These are phyloP conservation scores for Myiotriccus ornatus DNA, from an alignment of 2,797 vertebrate species.

Conservation along the genomic window DNA sequence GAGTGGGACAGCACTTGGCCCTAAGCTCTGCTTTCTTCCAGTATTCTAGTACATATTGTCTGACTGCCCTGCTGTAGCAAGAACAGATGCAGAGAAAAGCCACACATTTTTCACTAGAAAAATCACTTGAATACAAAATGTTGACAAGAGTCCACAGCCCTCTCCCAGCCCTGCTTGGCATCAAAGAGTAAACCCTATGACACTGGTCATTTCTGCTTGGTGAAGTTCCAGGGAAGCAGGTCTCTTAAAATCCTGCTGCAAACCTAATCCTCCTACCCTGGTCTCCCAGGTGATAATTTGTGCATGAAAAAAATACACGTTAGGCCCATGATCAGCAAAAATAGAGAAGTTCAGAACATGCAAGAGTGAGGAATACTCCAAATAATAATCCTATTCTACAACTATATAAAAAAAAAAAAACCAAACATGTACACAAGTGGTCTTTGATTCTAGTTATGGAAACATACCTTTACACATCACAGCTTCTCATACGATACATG, in stretches of 20 bases:
- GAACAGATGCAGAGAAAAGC: neutral
- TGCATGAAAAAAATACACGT: neutral
- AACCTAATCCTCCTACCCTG: neutral
- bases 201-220: neutral
- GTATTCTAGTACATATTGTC: neutral
- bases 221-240: fast-evolving
- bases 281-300: neutral
- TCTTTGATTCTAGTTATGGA: neutral
- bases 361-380: neutral
- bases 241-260: neutral
- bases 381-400: neutral
- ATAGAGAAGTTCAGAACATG: neutral
- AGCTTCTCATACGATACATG: neutral
- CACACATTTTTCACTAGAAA: neutral
- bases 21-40: neutral
- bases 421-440: neutral
- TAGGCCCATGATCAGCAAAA: neutral
- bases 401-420: neutral
- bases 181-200: neutral
- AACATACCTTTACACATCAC: neutral
- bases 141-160: neutral
- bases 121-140: neutral
- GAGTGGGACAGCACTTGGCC: neutral
- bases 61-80: neutral
- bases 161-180: neutral